phyloP scores from a whole-genome alignment of 1,140 invertebrate genomes.

The Rhyacophila brunnea region DNA sequence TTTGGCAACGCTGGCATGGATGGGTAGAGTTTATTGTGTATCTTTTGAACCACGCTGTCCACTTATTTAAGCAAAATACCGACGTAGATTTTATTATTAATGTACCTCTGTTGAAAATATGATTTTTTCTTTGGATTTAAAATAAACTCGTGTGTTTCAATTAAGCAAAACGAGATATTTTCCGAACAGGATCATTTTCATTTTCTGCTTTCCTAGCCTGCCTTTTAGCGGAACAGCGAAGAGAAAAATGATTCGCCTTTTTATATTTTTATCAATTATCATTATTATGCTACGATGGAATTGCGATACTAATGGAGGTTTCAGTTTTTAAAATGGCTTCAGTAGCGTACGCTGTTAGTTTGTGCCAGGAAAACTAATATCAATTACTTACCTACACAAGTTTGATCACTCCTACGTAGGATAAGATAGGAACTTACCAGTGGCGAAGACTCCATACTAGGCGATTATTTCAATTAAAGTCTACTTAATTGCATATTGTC shows the following conservation, averaged over 20 bases:
- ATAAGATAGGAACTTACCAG: too few relatives aligned
- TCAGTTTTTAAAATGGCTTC: background rate
- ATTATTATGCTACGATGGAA: constrained; percentile 27
- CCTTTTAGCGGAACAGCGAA: background rate
- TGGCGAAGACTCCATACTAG: too few relatives aligned
- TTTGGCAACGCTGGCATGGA: too few relatives aligned
- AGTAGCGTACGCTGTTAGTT: background rate
- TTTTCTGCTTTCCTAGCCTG: constrained; percentile 10
- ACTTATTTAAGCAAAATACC: too few relatives aligned
- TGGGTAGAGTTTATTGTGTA: too few relatives aligned
- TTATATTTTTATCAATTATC: constrained; percentile 8
- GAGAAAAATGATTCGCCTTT: constrained; percentile 16
- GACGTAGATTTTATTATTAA: too few relatives aligned
- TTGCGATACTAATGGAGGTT: constrained; percentile 25
- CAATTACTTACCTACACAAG: too few relatives aligned
- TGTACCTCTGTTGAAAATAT: background rate
- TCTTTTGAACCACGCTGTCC: too few relatives aligned
- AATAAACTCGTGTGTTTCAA: constrained; percentile 18
- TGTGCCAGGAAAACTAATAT: too few relatives aligned
- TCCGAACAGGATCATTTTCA: constrained; percentile 14
- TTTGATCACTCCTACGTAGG: too few relatives aligned
- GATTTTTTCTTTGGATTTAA: background rate
- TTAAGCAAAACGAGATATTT: constrained; percentile 25
- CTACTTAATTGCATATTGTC: too few relatives aligned
- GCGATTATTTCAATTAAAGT: too few relatives aligned